Conservation (phyloP, 2,888 invertebrate genomes). For the Agonum fuliginosum region DNA sequence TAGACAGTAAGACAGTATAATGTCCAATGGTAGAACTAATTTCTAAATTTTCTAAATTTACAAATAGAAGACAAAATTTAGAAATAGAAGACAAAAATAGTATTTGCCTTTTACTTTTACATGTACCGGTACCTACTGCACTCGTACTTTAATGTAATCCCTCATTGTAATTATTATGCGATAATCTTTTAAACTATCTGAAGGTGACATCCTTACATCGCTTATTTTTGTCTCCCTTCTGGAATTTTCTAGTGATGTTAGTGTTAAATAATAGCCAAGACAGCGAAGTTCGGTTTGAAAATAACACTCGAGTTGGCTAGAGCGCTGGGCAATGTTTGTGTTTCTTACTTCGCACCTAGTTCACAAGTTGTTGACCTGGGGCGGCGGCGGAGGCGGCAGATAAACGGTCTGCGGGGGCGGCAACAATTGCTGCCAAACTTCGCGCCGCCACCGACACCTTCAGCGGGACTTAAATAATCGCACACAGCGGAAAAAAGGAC, state of each 20-base stretch:
- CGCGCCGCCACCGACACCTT: conserved; percentile 8
- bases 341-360: conserved; percentile 33
- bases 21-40: no score
- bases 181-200: no score
- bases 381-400: background rate
- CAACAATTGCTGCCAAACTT: conserved; percentile 14
- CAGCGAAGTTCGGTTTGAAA: conserved; percentile 8
- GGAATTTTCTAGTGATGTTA: background rate
- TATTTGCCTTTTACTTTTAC: no score
- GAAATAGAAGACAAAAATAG: no score
- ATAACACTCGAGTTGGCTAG: conserved; percentile 38
- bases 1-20: background rate
- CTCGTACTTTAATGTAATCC: no score
- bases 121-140: no score
- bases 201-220: no score
- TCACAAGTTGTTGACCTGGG: conserved; percentile 43
- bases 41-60: conserved; percentile 2
- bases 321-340: conserved; percentile 14
- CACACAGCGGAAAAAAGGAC: background rate
- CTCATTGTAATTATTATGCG: no score
- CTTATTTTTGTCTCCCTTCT: background rate
- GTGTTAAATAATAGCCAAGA: background rate
- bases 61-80: background rate
- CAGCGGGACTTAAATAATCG: background rate
- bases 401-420: conserved; percentile 29